Percentiles rank a stretch among this genome's conserved stretches.
Conservation (phyloP, 2,888 invertebrate genomes). For the Epirrhoe tristata region DNA sequence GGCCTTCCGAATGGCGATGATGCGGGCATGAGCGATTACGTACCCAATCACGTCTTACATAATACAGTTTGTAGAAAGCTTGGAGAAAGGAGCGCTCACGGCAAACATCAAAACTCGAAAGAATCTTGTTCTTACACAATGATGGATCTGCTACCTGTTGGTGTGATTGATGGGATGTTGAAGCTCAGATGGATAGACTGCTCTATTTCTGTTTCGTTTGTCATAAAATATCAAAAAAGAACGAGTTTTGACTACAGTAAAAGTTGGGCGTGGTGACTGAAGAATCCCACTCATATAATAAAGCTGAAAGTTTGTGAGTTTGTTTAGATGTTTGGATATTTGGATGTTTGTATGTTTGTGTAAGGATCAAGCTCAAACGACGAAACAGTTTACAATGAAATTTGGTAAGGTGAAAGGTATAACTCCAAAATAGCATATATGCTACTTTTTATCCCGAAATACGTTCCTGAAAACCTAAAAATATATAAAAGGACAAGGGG, state of each 20-base stretch:
- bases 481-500: no score
- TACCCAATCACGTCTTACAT: slow-evolving; percentile 42
- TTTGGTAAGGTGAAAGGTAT: no score
- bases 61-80: slow-evolving; percentile 63
- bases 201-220: background rate
- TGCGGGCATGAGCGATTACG: slow-evolving; percentile 42
- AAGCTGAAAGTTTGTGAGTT: no score
- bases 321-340: no score
- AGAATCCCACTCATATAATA: no score
- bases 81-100: slow-evolving; percentile 64
- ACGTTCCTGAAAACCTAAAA: no score
- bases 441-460: no score
- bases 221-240: background rate
- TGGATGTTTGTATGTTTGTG: no score
- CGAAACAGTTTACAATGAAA: no score
- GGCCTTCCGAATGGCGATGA: slow-evolving; percentile 37
- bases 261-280: background rate
- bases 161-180: slow-evolving; percentile 23
- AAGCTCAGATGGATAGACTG: background rate
- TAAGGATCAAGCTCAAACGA: no score
- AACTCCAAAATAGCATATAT: no score
- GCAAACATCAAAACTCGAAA: slow-evolving; percentile 56
- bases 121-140: slow-evolving; percentile 61
- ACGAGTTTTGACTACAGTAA: background rate
- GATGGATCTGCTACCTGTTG: slow-evolving; percentile 45